Evolutionary conservation across 2,888 invertebrate genomes (phyloP).

Genomic region (Eristalinus aeneus): DNA sequence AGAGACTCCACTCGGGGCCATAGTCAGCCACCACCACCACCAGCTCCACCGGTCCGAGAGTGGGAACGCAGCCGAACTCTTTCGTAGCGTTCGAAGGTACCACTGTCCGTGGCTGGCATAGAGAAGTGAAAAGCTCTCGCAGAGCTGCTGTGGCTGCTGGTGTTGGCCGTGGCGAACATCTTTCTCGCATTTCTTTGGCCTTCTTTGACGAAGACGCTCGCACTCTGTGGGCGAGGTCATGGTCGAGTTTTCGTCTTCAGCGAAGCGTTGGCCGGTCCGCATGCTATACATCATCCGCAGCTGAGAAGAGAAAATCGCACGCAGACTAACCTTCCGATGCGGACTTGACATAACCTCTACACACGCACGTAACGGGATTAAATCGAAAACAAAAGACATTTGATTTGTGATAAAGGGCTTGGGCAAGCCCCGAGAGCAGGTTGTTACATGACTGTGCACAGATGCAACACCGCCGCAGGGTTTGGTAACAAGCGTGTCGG

Average conservation of each 20-base stretch:
- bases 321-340: background rate
- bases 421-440: constrained; percentile 25
- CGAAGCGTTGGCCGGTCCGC: constrained; percentile 1
- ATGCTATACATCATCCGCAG: constrained; percentile 36
- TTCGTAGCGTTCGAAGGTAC: constrained; percentile 52
- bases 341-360: constrained; percentile 49
- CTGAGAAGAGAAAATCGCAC: constrained; percentile 12
- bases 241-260: constrained; percentile 47
- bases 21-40: constrained; percentile 31
- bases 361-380: constrained; percentile 51
- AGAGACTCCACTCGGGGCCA: constrained; percentile 29
- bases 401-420: constrained; percentile 60
- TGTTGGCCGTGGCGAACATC: constrained; percentile 35
- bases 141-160: background rate
- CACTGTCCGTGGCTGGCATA: background rate
- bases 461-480: background rate
- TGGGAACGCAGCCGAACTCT: constrained; percentile 59
- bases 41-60: constrained; percentile 15
- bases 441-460: constrained; percentile 43
- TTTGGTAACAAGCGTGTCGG: constrained; percentile 11
- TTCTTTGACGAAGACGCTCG: background rate
- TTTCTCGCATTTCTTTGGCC: constrained; percentile 40
- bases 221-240: constrained; percentile 69
- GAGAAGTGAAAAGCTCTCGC: constrained; percentile 54
- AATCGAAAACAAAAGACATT: constrained; percentile 19